Evolutionary conservation across 2,888 invertebrate genomes (phyloP).

Genomic region (Chloroclystis v-ata): DNA sequence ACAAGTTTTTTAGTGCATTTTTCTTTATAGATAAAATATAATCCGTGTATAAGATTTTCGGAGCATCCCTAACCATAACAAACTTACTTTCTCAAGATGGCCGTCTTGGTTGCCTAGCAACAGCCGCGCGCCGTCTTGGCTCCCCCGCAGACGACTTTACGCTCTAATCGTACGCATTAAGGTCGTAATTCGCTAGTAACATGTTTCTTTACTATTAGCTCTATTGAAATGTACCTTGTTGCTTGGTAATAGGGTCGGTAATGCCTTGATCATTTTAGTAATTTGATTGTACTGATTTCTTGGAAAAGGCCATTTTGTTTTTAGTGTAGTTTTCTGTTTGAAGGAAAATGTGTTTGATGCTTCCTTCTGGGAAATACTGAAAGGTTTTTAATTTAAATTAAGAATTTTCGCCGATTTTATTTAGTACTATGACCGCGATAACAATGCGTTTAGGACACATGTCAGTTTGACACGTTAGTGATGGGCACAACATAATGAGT

Average conservation of each 20-base stretch:
- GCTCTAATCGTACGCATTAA: slow-evolving; percentile 33
- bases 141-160: slow-evolving; percentile 28
- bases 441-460: too few relatives aligned
- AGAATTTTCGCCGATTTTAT: too few relatives aligned
- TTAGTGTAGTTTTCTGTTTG: neutral
- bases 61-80: slow-evolving; percentile 60
- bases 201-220: slow-evolving; percentile 23
- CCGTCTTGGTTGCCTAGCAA: slow-evolving; percentile 59
- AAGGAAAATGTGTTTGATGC: too few relatives aligned
- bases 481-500: too few relatives aligned
- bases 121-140: slow-evolving; percentile 55
- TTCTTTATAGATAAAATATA: too few relatives aligned
- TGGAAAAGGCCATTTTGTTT: slow-evolving; percentile 6
- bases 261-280: slow-evolving; percentile 19
- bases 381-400: too few relatives aligned
- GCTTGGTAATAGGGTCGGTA: slow-evolving; percentile 22
- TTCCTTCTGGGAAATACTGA: too few relatives aligned
- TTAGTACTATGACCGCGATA: too few relatives aligned
- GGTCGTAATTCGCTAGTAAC: slow-evolving; percentile 24
- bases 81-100: slow-evolving; percentile 58
- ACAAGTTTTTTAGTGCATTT: too few relatives aligned
- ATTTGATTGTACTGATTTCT: slow-evolving; percentile 21
- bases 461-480: too few relatives aligned
- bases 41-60: slow-evolving; percentile 9
- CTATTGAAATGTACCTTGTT: slow-evolving; percentile 30